phyloP scores from a whole-genome alignment of 1,140 invertebrate genomes.

The Heliconius eleuchia region DNA sequence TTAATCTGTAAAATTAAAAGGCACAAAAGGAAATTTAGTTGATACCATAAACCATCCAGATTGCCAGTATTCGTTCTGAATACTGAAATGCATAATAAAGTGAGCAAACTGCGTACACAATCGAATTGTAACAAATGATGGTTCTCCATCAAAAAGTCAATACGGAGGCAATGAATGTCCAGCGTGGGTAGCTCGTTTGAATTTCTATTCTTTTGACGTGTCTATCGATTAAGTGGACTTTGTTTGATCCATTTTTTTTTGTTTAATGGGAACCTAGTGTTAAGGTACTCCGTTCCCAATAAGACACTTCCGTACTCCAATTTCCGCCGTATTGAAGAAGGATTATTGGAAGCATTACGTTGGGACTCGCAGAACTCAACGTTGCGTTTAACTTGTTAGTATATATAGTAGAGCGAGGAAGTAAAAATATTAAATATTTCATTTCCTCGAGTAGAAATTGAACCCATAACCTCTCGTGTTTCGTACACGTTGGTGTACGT shows the following conservation, averaged over 20 bases:
- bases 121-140: constrained; percentile 54
- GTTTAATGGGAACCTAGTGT: no score
- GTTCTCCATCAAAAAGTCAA: constrained; percentile 63
- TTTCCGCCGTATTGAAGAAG: no score
- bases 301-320: no score
- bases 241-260: not conserved
- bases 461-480: no score
- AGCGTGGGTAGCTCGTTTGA: constrained; percentile 27
- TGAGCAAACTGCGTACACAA: constrained; percentile 15
- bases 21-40: not conserved
- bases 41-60: constrained; percentile 3
- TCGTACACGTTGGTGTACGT: no score
- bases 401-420: no score
- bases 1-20: constrained; percentile 2
- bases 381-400: no score
- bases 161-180: constrained; percentile 53
- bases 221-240: not conserved
- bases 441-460: no score
- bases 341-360: no score
- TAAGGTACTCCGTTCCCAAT: no score
- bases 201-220: not conserved
- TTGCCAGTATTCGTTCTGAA: constrained; percentile 5
- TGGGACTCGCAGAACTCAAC: no score
- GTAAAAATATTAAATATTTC: no score
- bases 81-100: constrained; percentile 12